Conservation (phyloP, 2,888 invertebrate genomes). For the Acanthosepion lycidas region DNA sequence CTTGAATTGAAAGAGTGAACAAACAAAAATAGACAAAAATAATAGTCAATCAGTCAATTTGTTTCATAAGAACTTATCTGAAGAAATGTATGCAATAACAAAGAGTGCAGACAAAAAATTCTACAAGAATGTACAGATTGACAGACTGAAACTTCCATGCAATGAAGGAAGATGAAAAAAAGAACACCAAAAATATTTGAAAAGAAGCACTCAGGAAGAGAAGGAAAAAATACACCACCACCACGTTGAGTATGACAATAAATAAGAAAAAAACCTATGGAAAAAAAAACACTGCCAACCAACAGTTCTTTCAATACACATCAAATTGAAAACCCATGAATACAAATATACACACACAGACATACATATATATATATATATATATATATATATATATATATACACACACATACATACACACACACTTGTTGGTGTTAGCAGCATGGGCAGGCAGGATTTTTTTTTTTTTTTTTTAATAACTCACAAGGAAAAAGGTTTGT, state of each 20-base stretch:
- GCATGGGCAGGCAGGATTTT: not conserved
- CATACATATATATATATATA: too few species aligned
- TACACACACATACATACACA: not conserved
- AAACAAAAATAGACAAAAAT: not conserved
- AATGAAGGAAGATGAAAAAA: not conserved
- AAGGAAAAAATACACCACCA: not conserved
- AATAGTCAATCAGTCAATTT: too few species aligned
- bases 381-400: too few species aligned
- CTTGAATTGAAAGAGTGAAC: not conserved
- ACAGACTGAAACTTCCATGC: not conserved
- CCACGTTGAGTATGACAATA: not conserved
- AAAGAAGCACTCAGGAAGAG: not conserved
- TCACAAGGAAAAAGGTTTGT: not conserved
- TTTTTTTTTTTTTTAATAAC: not conserved
- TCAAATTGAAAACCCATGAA: not conserved
- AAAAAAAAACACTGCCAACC: not conserved
- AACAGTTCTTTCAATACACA: not conserved
- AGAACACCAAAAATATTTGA: not conserved
- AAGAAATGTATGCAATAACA: not conserved
- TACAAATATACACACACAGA: not conserved
- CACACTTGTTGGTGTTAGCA: not conserved
- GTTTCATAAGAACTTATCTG: too few species aligned
- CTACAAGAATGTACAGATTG: not conserved
- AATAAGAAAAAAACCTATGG: not conserved
- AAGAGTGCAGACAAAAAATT: not conserved